These are phyloP conservation scores for Onychomys leucogaster DNA, from an alignment of 2,797 vertebrate genomes.

Conservation along the genomic window DNA sequence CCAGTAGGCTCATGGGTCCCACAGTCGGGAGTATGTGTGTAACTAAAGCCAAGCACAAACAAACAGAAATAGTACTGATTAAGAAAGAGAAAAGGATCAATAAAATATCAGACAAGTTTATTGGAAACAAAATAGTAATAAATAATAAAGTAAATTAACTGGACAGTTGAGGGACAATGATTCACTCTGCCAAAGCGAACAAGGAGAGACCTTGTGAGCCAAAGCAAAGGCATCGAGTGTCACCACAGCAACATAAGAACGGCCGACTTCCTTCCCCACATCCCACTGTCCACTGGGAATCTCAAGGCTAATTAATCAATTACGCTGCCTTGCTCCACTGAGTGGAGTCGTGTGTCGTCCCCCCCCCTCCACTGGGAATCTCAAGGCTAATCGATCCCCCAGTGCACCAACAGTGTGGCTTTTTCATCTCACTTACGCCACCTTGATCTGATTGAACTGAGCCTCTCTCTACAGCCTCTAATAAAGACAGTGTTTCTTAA, in stretches of 20 bases:
- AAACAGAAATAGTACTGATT: conserved; percentile 16
- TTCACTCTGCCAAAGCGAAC: conserved; percentile 51
- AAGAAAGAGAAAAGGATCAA: neutral
- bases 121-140: neutral
- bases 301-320: conserved; percentile 54
- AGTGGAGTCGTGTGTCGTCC: neutral
- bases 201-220: conserved; percentile 68
- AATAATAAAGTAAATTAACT: conserved; percentile 18
- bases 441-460: conserved; percentile 24
- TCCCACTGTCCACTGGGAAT: conserved; percentile 46
- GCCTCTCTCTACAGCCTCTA: conserved; percentile 36
- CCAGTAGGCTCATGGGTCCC: conserved; percentile 67
- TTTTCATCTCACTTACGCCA: conserved; percentile 26
- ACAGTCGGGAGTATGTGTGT: neutral
- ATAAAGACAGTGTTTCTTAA: neutral
- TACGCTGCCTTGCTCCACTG: neutral
- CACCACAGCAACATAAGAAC: neutral
- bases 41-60: neutral
- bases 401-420: conserved; percentile 46
- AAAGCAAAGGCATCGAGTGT: conserved; percentile 68
- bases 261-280: conserved; percentile 55
- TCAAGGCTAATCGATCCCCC: conserved; percentile 46
- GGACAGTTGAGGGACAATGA: conserved; percentile 56
- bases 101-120: neutral
- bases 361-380: neutral